Evolutionary conservation across 2,888 invertebrate species (phyloP), one percentile per base, ranked within the genome.

Genomic region (Apamea anceps): DNA sequence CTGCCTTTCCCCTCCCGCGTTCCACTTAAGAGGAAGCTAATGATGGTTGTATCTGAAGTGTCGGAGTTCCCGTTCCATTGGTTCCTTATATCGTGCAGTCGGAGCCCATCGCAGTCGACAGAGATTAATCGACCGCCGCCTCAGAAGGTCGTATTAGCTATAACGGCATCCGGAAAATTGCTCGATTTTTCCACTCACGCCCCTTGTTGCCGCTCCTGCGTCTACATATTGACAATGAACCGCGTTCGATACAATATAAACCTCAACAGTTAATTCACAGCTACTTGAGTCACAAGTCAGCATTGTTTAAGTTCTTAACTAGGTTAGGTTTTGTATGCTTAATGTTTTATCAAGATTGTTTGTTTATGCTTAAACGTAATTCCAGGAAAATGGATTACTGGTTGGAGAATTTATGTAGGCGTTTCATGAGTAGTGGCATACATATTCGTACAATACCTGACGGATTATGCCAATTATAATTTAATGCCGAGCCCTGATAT

Each of bases 121-220:
- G 94, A 95, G 95, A 96, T 96, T 96, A 96, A 96, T 96, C 94
- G 95, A 93, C 91, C 90, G 92, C 92, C 92, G 93, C 93, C 93
- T 93, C 92, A 91, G 94, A 94, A 94, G 93, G 93, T 94, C 94
- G 94, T 95, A 96, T 96, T 96, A 95, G 94, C 95, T 95, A 94
- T 95, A 95, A 94, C 94, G 95, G 95, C 93, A 95, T 96, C 95
- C 94, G 95, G 95, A 96, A 96, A 96, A 96, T 95, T 95, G 95
- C 94, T 91, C 93, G 94, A 95, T 95, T 96, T 96, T 96, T 95
- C 95, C 93, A 92, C 94, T 94, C 91, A 92, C 93, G 89, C 93
- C 94, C 93, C 93, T 93, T 93, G 94, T 95, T 94, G 93, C 93
- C 92, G 90, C 91, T 94, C 93, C 92, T 93, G 91, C 91, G 94